Evolutionary conservation across 1,140 invertebrate species (phyloP), one percentile per base, ranked within the genome.

Genomic region (Pseudomyrmex sp.): DNA sequence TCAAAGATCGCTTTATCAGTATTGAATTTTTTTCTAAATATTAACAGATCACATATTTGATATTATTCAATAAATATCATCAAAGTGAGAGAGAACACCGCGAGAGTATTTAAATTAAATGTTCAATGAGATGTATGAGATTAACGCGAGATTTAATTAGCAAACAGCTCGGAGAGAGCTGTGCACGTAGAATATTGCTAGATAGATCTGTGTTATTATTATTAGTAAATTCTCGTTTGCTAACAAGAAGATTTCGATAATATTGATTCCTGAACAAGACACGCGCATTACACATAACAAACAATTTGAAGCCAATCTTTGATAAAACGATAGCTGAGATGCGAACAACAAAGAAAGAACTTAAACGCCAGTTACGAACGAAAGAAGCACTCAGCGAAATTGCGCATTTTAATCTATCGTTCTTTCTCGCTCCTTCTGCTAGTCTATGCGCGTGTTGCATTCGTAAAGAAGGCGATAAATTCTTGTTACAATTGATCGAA

Each of bases 391-490:
- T 84, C 56, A 74, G 75, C 62, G 59, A 85, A 85, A 85, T 85
- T 85, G 84, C 72, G 65, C 84, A 77, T 85, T 85, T 84, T 85
- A 85, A 85, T 85, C 26, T 59, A 65, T 84, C 52, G 46, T 72
- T 50, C 26, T 62, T 70, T 63, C 26, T 68, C n/a, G 10, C 15
- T 15, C n/a, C 10, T 15, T 15, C 13, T 2, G 20, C 48, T 83
- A 58, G 59, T 70, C 80, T 63, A 65, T 52, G 58, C 44, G 20
- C 72, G n/a, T 61, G 44, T 20, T 69, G 65, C n/a, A 66, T 61
- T 74, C 46, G 63, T n/a, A 84, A 84, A 62, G 74, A 52, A 77
- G 62, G 26, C 54, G 54, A 62, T 84, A 79, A 84, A 84, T 84
- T 20, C 46, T 77, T 59, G 63, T 84, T 79, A 79, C 76, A 50